Percentiles rank a stretch among this genome's conserved stretches.
Evolutionary conservation across 92 coral and sea anemone genomes (phyloP).

Genomic region (Metridium senile): DNA sequence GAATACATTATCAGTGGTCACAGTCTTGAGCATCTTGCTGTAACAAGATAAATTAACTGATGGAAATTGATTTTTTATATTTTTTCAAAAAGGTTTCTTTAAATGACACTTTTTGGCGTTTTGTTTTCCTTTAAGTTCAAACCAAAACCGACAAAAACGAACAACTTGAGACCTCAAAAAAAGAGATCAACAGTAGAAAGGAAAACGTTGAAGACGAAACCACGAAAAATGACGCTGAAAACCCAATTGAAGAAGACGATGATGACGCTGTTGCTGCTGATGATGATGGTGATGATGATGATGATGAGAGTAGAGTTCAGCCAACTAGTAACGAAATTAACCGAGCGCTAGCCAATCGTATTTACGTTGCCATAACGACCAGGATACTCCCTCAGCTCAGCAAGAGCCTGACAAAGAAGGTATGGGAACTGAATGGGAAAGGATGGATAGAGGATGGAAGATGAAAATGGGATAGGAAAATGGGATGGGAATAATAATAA

Average conservation of each 20-base stretch:
- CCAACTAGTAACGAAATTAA: slow-evolving; percentile 24
- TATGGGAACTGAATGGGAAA: slow-evolving; percentile 2
- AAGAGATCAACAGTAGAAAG: not conserved
- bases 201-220: not conserved
- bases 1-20: too few species aligned
- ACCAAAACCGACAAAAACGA: too few species aligned
- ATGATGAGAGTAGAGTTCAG: slow-evolving; percentile 5
- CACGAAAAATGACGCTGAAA: not conserved
- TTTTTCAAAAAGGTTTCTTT: too few species aligned
- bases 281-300: slow-evolving; percentile 40
- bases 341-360: slow-evolving; percentile 61
- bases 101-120: too few species aligned
- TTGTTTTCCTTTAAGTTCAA: too few species aligned
- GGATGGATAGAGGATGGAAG: not conserved
- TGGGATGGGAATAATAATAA: too few species aligned
- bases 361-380: slow-evolving; percentile 72
- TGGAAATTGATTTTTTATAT: too few species aligned
- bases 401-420: slow-evolving; percentile 89
- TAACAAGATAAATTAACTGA: too few species aligned
- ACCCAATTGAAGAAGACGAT: not conserved
- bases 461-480: too few species aligned
- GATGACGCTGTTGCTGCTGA: slow-evolving; percentile 28
- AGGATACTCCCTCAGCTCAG: slow-evolving; percentile 83
- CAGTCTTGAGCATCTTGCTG: too few species aligned
- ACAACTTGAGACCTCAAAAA: not conserved